phyloP scores from a whole-genome alignment of 2,113 vertebrate species.

The Notechis scutatus region DNA sequence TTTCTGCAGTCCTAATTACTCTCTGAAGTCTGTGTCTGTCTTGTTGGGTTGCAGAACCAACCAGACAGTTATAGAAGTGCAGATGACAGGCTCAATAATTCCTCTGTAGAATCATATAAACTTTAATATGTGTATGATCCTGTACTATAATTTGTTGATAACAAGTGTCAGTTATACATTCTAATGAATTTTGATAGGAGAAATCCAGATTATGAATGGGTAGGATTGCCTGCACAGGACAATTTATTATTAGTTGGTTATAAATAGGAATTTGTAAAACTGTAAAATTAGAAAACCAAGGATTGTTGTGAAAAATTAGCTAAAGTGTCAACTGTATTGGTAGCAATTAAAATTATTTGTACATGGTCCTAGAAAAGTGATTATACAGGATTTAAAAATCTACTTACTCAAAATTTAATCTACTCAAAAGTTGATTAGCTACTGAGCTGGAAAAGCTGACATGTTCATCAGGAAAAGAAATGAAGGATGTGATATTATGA shows the following conservation, averaged over 20 bases:
- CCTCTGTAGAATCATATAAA: neutral
- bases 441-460: neutral
- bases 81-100: too few relatives aligned
- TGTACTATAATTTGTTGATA: neutral
- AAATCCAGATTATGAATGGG: neutral
- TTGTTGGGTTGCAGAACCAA: too few relatives aligned
- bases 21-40: too few relatives aligned
- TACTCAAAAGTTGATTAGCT: neutral
- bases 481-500: neutral
- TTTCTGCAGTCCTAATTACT: too few relatives aligned
- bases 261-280: neutral
- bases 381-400: neutral
- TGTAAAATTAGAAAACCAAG: neutral
- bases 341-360: neutral
- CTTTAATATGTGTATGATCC: neutral
- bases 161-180: neutral
- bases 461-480: neutral
- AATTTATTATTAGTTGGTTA: neutral
- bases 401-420: neutral
- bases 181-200: neutral
- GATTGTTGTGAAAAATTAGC: neutral
- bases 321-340: neutral
- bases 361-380: fast-evolving
- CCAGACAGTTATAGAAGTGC: too few relatives aligned
- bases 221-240: neutral